Evolutionary conservation across 2,113 vertebrate species (phyloP).

Genomic region (Cepphus grylle): DNA sequence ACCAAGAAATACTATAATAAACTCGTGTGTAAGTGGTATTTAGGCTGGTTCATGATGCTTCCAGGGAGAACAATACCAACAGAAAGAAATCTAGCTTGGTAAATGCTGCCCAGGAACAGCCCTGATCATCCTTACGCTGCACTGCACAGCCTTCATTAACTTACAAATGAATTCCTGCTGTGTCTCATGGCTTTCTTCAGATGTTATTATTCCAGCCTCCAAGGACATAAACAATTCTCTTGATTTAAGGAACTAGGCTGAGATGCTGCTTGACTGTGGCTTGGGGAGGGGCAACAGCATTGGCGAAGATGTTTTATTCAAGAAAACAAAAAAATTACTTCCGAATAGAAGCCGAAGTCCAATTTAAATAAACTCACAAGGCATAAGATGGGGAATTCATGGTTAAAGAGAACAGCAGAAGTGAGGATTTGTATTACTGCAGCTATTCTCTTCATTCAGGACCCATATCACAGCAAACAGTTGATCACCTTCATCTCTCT

Average conservation of each 20-base stretch:
- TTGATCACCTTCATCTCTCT: not conserved
- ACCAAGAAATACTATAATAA: not conserved
- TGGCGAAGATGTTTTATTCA: conserved; percentile 27
- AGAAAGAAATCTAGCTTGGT: not conserved
- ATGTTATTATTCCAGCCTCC: not conserved
- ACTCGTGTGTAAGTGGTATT: not conserved
- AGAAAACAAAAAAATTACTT: conserved; percentile 34
- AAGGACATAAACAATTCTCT: conserved; percentile 15
- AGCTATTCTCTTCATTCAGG: not conserved
- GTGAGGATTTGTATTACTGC: not conserved
- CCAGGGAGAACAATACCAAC: not conserved
- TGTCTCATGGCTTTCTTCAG: not conserved
- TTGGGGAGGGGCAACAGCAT: not conserved
- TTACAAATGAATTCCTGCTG: conserved; percentile 10
- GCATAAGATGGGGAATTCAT: not conserved
- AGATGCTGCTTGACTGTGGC: not conserved
- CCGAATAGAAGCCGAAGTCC: not conserved
- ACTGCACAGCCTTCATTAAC: conserved; percentile 21
- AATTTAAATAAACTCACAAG: not conserved
- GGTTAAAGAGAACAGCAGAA: not conserved
- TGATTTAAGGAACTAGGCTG: not conserved
- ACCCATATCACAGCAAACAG: not conserved
- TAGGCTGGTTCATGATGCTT: not conserved
- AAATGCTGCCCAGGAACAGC: conserved; percentile 7
- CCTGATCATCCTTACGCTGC: not conserved